phyloP scores from a whole-genome alignment of 1,140 invertebrate genomes.

The Pomacea maculata region DNA sequence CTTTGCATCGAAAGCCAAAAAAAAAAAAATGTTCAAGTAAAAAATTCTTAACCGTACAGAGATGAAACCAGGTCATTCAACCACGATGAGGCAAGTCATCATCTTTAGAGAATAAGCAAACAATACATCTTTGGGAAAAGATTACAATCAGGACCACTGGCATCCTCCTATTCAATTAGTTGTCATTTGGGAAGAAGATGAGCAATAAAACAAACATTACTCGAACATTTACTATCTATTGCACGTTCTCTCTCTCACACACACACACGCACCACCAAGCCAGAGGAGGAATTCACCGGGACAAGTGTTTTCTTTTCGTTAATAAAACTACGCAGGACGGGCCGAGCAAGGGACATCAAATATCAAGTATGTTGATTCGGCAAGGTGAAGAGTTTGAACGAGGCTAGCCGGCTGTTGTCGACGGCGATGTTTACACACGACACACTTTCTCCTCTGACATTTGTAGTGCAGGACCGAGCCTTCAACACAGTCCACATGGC shows the following conservation, averaged over 20 bases:
- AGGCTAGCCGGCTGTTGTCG: not conserved
- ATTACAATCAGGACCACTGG: too few relatives aligned
- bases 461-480: not conserved
- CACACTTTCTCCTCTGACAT: not conserved
- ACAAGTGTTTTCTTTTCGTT: not conserved
- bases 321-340: not conserved
- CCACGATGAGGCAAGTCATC: too few relatives aligned
- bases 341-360: constrained; percentile 12
- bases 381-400: not conserved
- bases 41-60: too few relatives aligned
- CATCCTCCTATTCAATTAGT: too few relatives aligned
- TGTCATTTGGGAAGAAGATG: too few relatives aligned
- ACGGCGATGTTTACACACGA: not conserved
- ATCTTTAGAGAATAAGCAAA: too few relatives aligned
- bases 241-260: not conserved
- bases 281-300: not conserved
- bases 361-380: constrained; percentile 14
- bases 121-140: too few relatives aligned
- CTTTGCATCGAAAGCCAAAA: too few relatives aligned
- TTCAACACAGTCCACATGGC: not conserved
- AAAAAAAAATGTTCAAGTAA: too few relatives aligned
- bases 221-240: not conserved
- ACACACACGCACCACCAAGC: not conserved
- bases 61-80: too few relatives aligned
- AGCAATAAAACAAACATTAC: not conserved